A percentile compares a stretch with the other conserved stretches of the same genome.
Evolutionary conservation across 2,888 invertebrate species (phyloP).

Genomic region (Tetragnatha montana): DNA sequence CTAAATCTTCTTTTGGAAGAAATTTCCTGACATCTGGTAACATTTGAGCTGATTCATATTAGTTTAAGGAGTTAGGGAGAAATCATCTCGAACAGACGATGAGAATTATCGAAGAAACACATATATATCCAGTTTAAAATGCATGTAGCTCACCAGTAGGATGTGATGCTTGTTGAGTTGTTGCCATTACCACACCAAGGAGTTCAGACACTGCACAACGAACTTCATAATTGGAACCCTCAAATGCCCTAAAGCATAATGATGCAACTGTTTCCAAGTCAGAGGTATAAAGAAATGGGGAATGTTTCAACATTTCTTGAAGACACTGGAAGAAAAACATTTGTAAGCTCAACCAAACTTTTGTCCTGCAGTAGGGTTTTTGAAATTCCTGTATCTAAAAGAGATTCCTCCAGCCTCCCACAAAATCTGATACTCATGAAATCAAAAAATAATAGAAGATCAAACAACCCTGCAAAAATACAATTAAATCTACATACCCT

Average conservation of each 20-base stretch:
- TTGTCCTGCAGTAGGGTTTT: neutral
- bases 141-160: conserved; percentile 64
- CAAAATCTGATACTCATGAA: neutral
- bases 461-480: too few relatives aligned
- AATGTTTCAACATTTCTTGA: conserved; percentile 90
- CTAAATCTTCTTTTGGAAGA: too few relatives aligned
- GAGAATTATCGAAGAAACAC: too few relatives aligned
- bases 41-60: too few relatives aligned
- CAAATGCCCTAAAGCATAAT: conserved; percentile 92
- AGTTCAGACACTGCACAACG: conserved; percentile 93
- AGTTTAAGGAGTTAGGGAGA: too few relatives aligned
- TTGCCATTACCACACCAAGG: conserved; percentile 89
- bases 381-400: neutral
- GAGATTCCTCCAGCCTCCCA: neutral
- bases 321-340: conserved; percentile 82
- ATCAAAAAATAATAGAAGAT: too few relatives aligned
- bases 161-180: conserved; percentile 82
- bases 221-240: conserved; percentile 93
- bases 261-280: conserved; percentile 94
- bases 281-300: conserved; percentile 87
- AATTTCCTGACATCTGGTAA: too few relatives aligned
- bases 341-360: neutral
- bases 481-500: too few relatives aligned
- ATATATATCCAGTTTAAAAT: neutral
- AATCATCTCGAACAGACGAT: too few relatives aligned